Evolutionary conservation across 1,140 invertebrate genomes (phyloP), one percentile per base, ranked within the genome.

Genomic region (Drosophila bocqueti): DNA sequence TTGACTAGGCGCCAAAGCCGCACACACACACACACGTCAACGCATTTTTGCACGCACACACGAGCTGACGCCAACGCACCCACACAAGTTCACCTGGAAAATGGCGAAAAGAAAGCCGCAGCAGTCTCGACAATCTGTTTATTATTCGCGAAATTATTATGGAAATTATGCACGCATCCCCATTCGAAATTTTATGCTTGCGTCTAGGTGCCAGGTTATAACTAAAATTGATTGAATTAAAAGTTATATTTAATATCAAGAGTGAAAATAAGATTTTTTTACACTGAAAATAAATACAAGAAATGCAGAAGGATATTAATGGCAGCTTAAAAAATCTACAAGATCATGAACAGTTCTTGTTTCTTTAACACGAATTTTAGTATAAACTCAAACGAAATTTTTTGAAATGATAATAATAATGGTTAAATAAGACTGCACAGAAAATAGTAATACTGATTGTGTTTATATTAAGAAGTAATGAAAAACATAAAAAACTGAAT

Each of bases 1-100:
- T 87, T 74, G 78, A 77, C 73, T 77, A 86, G 79, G 72, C 83
- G 67, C 76, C 76, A 76, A 65, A 68, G 66, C 55, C 46, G 49
- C 65, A 46, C 31, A 57, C 43, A 10, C n/a, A 59, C 65, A 63
- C 34, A 58, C 45, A 15, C 21, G 43, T 16, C 29, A 38, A 31
- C 64, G 24, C 61, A 57, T 45, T 57, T 40, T 73, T 50, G 40
- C 46, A 50, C 55, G 34, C 21, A 31, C 75, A 79, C 38, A 60
- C 21, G 45, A 36, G 34, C 29, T 55, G 34, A 55, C 42, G 38
- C 38, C 59, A 45, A 68, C 26, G 26, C 43, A 58, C 50, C 63
- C 59, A 47, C 3, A 24, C 42, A 58, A 24, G 46, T 29, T 54
- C 62, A 59, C 67, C 78, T 78, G 67, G 15, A 55, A 68, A 38